Evolutionary conservation across 2,797 vertebrate species (phyloP).

Genomic region (Erithacus rubecula): DNA sequence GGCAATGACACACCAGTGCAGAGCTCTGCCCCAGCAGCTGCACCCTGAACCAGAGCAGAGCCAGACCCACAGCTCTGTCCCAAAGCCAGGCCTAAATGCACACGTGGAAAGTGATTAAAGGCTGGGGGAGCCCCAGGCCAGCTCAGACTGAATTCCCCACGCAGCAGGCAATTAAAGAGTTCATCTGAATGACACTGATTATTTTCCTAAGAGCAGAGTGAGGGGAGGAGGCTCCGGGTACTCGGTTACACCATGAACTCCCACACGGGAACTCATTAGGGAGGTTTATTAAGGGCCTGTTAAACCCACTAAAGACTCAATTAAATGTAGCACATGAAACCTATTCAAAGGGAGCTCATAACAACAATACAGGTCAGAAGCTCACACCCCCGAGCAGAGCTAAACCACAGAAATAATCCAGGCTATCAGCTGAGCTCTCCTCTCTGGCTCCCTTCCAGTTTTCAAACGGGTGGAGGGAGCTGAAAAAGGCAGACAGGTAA

Average conservation of each 20-base stretch:
- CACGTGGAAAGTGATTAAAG: neutral
- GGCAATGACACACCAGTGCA: accelerated
- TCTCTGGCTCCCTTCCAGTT: neutral
- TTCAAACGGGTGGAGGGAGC: accelerated
- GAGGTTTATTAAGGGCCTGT: neutral
- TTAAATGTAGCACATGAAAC: conserved; percentile 14
- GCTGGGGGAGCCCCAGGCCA: neutral
- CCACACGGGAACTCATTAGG: conserved; percentile 20
- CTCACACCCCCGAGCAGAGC: neutral
- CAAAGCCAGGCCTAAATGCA: neutral
- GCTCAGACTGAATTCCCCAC: neutral
- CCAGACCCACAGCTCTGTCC: neutral
- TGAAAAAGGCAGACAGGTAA: neutral
- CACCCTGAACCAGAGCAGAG: neutral
- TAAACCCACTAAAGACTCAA: conserved; percentile 1
- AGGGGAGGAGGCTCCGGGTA: neutral
- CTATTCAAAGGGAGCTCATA: neutral
- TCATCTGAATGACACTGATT: conserved; percentile 3
- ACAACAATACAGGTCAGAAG: neutral
- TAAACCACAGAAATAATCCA: neutral
- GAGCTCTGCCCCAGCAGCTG: neutral
- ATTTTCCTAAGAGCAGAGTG: neutral
- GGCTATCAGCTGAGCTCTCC: neutral
- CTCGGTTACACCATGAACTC: neutral
- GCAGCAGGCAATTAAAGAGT: conserved; percentile 1